These are phyloP conservation scores for Grantiella picta DNA, from an alignment of 2,113 vertebrate species.

Conservation along the genomic window DNA sequence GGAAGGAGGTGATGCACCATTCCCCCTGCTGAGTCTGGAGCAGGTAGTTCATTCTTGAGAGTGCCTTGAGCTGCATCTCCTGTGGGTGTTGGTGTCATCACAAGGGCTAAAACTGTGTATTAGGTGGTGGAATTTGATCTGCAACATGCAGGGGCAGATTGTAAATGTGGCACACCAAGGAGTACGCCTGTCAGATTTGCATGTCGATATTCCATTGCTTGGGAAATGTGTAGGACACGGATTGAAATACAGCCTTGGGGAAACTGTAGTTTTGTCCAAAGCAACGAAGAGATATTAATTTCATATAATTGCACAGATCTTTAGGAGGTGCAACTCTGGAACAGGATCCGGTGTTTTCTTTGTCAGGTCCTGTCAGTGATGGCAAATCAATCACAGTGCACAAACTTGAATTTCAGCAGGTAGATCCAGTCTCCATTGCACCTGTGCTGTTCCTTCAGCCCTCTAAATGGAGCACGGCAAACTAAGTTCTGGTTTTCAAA, in stretches of 20 bases:
- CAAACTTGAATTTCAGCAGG: conserved; percentile 22
- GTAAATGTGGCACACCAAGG: not conserved
- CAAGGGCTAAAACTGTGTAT: not conserved
- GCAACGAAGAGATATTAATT: conserved; percentile 5
- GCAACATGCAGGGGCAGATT: not conserved
- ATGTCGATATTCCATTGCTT: conserved; percentile 39
- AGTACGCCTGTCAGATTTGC: not conserved
- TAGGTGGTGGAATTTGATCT: conserved; percentile 12
- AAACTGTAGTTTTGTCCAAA: conserved; percentile 31
- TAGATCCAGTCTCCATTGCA: not conserved
- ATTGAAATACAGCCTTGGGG: conserved; percentile 41
- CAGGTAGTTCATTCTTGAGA: not conserved
- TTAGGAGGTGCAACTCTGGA: conserved; percentile 11
- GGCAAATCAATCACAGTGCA: not conserved
- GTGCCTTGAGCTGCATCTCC: not conserved
- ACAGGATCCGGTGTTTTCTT: conserved; percentile 7
- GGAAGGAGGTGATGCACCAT: not conserved
- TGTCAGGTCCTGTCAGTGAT: not conserved
- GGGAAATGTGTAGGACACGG: conserved; percentile 57
- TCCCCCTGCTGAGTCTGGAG: not conserved
- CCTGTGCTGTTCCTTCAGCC: not conserved
- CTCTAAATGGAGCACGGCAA: not conserved
- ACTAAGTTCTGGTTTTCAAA: not conserved
- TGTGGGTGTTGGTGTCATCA: not conserved
- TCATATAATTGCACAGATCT: not conserved